Conservation (phyloP, 2,113 vertebrate species). For the Scortum barcoo region DNA sequence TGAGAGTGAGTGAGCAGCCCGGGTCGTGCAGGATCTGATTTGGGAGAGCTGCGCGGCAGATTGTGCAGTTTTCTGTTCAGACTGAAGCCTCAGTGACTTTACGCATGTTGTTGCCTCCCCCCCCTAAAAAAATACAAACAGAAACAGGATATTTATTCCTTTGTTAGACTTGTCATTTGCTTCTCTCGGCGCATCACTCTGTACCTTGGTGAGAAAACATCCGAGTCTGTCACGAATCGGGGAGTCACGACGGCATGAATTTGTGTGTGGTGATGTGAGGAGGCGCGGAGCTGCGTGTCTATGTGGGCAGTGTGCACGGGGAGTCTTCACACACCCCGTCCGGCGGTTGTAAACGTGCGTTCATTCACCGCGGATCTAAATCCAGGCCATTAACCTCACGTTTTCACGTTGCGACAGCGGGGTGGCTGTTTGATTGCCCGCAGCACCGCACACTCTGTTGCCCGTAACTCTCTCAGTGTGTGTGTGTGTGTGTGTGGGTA, state of each 20-base stretch:
- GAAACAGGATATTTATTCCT: constrained; percentile 6
- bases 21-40: constrained; percentile 34
- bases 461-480: constrained; percentile 53
- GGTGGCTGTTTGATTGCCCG: constrained; percentile 64
- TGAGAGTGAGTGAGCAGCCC: constrained; percentile 21
- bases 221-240: constrained; percentile 66
- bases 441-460: constrained; percentile 53
- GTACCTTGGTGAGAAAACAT: constrained; percentile 39
- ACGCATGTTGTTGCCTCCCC: constrained; percentile 25
- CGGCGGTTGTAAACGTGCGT: constrained; percentile 69
- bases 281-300: constrained; percentile 51
- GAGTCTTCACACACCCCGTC: constrained; percentile 54
- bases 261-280: constrained; percentile 51
- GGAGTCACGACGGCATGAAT: constrained; percentile 74
- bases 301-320: constrained; percentile 45
- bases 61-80: constrained; percentile 16
- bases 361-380: constrained; percentile 65
- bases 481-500: constrained; percentile 28
- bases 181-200: constrained; percentile 25
- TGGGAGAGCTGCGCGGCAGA: constrained; percentile 18
- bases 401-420: constrained; percentile 61
- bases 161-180: constrained; percentile 27
- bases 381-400: constrained; percentile 66
- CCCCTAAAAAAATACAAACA: too few relatives aligned
- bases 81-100: constrained; percentile 42